Evolutionary conservation across 2,113 vertebrate species (phyloP).

Genomic region (Spheniscus mendiculus): DNA sequence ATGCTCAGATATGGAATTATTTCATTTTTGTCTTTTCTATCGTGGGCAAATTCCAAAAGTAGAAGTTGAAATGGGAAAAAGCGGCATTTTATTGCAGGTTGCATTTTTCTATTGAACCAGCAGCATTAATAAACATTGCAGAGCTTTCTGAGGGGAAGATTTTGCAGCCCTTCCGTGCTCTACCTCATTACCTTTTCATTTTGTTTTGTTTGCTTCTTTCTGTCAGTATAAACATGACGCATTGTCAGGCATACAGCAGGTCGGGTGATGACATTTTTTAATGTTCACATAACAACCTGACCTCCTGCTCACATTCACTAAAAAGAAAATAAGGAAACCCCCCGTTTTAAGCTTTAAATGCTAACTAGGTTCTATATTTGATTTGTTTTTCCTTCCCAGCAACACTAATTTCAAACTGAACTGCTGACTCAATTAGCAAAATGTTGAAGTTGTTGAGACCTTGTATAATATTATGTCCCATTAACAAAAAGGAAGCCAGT

Average conservation of each 20-base stretch:
- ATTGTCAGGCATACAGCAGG: not conserved
- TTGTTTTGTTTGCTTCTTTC: constrained; percentile 8
- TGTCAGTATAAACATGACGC: constrained; percentile 10
- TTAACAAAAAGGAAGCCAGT: not conserved
- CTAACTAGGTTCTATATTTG: constrained; percentile 5
- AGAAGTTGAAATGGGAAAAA: not conserved
- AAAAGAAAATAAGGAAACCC: constrained; percentile 18
- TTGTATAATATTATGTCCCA: constrained; percentile 4
- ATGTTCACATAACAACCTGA: constrained; percentile 37
- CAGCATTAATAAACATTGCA: constrained; percentile 11
- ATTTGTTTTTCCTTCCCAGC: constrained; percentile 48
- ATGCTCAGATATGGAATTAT: not conserved
- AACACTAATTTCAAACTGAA: constrained; percentile 28
- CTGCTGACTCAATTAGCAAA: constrained; percentile 44
- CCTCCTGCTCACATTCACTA: constrained; percentile 14
- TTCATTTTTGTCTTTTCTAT: not conserved
- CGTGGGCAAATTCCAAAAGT: not conserved
- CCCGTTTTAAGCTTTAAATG: not conserved
- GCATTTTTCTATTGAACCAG: not conserved
- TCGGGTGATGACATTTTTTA: constrained; percentile 26
- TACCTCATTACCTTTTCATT: constrained; percentile 44
- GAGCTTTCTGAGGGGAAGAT: not conserved
- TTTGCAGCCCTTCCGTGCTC: not conserved
- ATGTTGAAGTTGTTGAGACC: constrained; percentile 32
- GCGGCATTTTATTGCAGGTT: not conserved